Percentiles rank a stretch among this genome's conserved stretches.
Evolutionary conservation across 2,113 vertebrate genomes (phyloP).

Genomic region (Ceratotherium simum): DNA sequence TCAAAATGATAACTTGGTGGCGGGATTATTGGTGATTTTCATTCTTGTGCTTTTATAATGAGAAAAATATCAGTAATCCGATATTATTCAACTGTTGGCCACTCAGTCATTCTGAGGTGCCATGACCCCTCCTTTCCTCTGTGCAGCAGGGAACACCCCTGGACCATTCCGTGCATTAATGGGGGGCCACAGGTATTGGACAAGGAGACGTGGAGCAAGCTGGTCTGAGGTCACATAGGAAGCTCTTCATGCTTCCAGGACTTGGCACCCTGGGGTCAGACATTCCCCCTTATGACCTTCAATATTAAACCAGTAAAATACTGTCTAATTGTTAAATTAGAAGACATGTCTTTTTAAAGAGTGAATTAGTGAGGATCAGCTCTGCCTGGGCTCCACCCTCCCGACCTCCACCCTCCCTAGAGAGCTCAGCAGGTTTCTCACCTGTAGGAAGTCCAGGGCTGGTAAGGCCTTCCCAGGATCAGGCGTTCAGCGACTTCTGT

Average conservation of each 20-base stretch:
- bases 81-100: not conserved
- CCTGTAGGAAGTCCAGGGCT: not conserved
- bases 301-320: not conserved
- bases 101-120: not conserved
- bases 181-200: too few relatives aligned
- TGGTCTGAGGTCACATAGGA: too few relatives aligned
- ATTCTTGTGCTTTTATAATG: slow-evolving; percentile 5
- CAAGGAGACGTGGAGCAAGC: not conserved
- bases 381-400: not conserved
- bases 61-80: not conserved
- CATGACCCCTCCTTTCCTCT: not conserved
- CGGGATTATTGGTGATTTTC: not conserved
- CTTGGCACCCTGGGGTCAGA: not conserved
- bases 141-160: too few relatives aligned
- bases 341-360: not conserved
- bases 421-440: not conserved
- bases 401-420: not conserved
- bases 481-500: not conserved
- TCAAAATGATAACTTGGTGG: not conserved
- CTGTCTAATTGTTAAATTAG: not conserved
- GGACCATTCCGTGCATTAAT: rapidly evolving
- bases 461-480: not conserved
- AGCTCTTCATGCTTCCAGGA: not conserved
- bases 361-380: not conserved
- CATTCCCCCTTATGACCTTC: not conserved